Evolutionary conservation across 1,140 invertebrate species (phyloP).

Genomic region (Drosophila lini): DNA sequence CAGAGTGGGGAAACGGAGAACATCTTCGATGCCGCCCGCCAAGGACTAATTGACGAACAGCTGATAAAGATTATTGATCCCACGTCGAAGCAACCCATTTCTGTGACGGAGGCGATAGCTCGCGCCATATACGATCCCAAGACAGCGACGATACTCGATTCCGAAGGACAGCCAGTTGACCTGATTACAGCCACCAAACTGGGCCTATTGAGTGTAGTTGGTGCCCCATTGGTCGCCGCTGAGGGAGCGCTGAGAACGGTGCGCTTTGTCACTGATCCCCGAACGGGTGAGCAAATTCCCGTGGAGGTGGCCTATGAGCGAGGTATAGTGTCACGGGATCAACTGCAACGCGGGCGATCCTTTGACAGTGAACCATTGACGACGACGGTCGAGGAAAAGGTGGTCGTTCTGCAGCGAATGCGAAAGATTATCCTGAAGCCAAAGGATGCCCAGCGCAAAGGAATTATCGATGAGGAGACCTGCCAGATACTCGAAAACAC

Average conservation of each 20-base stretch:
- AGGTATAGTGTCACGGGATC: slow-evolving; percentile 87
- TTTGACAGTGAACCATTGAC: slow-evolving; percentile 88
- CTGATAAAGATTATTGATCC: slow-evolving; percentile 92
- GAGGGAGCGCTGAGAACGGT: slow-evolving; percentile 85
- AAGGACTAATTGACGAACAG: slow-evolving; percentile 88
- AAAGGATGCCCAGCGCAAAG: slow-evolving; percentile 89
- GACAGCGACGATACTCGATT: slow-evolving; percentile 89
- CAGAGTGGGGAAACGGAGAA: slow-evolving; percentile 89
- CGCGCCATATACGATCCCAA: slow-evolving; percentile 90
- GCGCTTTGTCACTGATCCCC: slow-evolving; percentile 90
- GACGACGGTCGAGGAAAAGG: slow-evolving; percentile 87
- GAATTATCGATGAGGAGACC: slow-evolving; percentile 91
- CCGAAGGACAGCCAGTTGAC: slow-evolving; percentile 87
- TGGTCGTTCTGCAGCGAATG: slow-evolving; percentile 91
- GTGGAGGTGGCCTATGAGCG: slow-evolving; percentile 92
- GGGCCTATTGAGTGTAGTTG: slow-evolving; percentile 89
- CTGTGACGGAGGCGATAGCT: slow-evolving; percentile 90
- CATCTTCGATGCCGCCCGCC: slow-evolving; percentile 89
- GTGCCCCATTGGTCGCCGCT: slow-evolving; percentile 89
- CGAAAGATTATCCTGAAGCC: slow-evolving; percentile 90
- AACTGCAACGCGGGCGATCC: slow-evolving; percentile 85
- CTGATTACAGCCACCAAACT: slow-evolving; percentile 91
- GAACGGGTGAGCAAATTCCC: slow-evolving; percentile 90
- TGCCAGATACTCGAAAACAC: slow-evolving; percentile 88
- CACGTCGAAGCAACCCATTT: slow-evolving; percentile 88